Base-by-base conservation (phyloP, 2,113 vertebrate species). In the Anolis carolinensis region DNA sequence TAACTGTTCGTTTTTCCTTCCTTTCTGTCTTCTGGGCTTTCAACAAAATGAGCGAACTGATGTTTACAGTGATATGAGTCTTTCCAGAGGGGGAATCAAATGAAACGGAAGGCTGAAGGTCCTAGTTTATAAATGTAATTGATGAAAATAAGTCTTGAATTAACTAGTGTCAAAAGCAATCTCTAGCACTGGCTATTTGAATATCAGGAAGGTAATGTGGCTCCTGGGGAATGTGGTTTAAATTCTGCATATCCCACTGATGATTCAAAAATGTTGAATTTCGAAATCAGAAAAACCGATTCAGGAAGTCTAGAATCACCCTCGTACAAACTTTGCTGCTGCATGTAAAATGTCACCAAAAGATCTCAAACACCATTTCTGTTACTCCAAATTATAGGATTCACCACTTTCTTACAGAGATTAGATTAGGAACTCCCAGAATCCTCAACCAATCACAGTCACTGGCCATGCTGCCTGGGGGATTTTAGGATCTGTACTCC, bases 1-100 rank as follows among this genome's bases (percentile, higher is more conserved):
- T 86, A 89, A 92, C 86, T 94, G 90, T 86, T 91, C 87, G 1
- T 91, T 93, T 90, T 82, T 87, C 87, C 91, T 92, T 86, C 85
- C 18, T 92, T 76, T 90, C 87, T 83, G 75, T 86, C 89, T 85
- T 87, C 34, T 75, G 85, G 87, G 89, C 76, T 85, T 85, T 85
- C 89, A 78, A 87, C 16, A 75, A 67, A 93, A 91, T 52, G 72
- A 87, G 72, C 2, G 39, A 88, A 73, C 78, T 86, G 92, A 87
- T 82, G 59, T 87, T 86, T 89, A 86, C 62, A 87, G 80, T 70
- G 77, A 81, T 80, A 52, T n/a, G 48, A 91, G 68, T 89, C 70
- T 89, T 81, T 87, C 0, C 0, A 81, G 79, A 76, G 84, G 48
- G 81, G 20, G 72, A 68, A 84, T 76, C 21, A 81, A 88, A 93